These are phyloP conservation scores for Phanerotoma sp. DNA, from an alignment of 2,888 invertebrate genomes.

Conservation along the genomic window DNA sequence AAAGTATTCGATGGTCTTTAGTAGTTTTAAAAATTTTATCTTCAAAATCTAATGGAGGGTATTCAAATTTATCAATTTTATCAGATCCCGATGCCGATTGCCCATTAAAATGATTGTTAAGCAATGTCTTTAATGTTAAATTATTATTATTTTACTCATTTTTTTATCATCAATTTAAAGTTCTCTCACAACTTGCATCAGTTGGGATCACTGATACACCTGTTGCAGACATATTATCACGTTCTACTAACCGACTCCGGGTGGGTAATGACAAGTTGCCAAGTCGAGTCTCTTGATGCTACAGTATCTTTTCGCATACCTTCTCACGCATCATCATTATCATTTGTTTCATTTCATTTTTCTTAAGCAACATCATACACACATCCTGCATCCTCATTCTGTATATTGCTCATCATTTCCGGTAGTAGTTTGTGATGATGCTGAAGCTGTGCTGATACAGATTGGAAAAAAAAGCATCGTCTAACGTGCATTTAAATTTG, in stretches of 20 bases:
- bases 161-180: not conserved
- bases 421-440: slow-evolving; percentile 6
- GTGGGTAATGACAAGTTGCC: slow-evolving; percentile 34
- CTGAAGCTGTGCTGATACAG: not conserved
- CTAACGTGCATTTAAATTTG: not conserved
- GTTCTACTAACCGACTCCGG: slow-evolving; percentile 37
- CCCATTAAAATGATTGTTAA: too few species aligned
- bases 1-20: too few species aligned
- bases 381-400: slow-evolving; percentile 5
- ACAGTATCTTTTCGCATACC: slow-evolving; percentile 23
- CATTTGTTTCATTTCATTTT: slow-evolving; percentile 1
- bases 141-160: too few species aligned
- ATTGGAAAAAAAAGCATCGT: not conserved
- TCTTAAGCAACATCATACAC: not conserved
- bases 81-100: too few species aligned
- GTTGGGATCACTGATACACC: slow-evolving; percentile 31
- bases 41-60: too few species aligned
- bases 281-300: slow-evolving; percentile 28
- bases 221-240: slow-evolving; percentile 38
- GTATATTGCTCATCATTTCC: slow-evolving; percentile 8
- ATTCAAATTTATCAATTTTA: too few species aligned
- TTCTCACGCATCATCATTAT: slow-evolving; percentile 29
- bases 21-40: too few species aligned
- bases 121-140: too few species aligned
- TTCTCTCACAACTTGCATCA: slow-evolving; percentile 26